These are phyloP conservation scores for Microcebus murinus DNA, from an alignment of 2,113 vertebrate genomes.

Conservation along the genomic window DNA sequence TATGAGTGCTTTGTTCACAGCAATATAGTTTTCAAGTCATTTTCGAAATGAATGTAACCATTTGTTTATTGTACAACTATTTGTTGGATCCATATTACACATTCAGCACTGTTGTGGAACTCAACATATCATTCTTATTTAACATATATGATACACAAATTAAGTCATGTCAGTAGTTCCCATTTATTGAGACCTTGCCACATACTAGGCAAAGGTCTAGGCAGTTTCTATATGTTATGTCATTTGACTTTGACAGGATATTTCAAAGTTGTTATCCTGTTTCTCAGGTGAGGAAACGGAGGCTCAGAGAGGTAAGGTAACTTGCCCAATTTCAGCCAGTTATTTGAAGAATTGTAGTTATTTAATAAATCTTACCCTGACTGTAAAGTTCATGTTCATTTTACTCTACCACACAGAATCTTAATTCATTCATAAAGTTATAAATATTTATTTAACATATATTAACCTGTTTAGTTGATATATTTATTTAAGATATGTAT, in stretches of 20 bases:
- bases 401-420: neutral
- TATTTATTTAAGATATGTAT: neutral
- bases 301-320: neutral
- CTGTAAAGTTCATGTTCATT: neutral
- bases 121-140: neutral
- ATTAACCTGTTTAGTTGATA: neutral
- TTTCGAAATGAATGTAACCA: neutral
- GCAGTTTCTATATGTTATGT: neutral
- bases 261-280: neutral
- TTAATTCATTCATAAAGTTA: neutral
- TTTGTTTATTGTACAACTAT: neutral
- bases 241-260: neutral
- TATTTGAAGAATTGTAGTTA: neutral
- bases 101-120: neutral
- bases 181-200: neutral
- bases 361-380: no score
- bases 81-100: neutral
- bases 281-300: neutral
- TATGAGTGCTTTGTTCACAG: neutral
- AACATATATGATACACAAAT: neutral
- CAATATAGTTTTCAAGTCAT: neutral
- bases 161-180: neutral
- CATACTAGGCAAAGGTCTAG: no score
- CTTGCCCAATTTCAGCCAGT: neutral
- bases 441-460: neutral